Evolutionary conservation across 2,888 invertebrate genomes (phyloP).

Genomic region (Scelioninae gen. 2): DNA sequence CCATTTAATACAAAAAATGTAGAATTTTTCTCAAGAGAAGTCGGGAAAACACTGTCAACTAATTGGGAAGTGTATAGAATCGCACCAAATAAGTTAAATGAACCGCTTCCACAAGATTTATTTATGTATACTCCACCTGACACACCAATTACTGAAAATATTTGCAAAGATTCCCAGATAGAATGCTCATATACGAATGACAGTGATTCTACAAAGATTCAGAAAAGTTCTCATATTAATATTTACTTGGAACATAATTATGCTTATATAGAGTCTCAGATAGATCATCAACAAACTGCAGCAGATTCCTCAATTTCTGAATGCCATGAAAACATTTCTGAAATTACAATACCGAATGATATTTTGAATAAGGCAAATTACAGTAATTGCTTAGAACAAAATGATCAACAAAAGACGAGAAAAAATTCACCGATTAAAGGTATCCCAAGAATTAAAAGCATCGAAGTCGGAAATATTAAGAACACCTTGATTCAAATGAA

Average conservation of each 20-base stretch:
- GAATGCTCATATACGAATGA: background rate
- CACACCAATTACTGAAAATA: constrained; percentile 23
- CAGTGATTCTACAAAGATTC: background rate
- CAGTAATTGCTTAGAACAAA: background rate
- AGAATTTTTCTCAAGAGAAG: background rate
- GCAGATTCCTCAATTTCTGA: no score
- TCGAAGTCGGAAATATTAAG: background rate
- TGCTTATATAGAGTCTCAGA: background rate
- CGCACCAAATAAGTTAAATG: background rate
- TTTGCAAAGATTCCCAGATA: background rate
- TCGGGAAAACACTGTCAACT: background rate
- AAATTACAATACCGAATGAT: background rate
- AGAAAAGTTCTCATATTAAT: background rate
- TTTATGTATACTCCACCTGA: constrained; percentile 41
- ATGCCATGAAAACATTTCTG: no score
- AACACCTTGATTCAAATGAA: no score
- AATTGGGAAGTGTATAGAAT: background rate
- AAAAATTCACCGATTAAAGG: background rate
- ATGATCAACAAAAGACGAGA: background rate
- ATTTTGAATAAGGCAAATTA: background rate
- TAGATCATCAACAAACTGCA: background rate
- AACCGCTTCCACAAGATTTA: constrained; percentile 17
- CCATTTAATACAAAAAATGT: background rate
- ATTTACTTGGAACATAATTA: constrained; percentile 6
- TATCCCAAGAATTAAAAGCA: background rate